Percentiles rank a stretch among this genome's conserved stretches.
Conservation (phyloP, 2,797 vertebrate genomes). For the Sphenodon punctatus region DNA sequence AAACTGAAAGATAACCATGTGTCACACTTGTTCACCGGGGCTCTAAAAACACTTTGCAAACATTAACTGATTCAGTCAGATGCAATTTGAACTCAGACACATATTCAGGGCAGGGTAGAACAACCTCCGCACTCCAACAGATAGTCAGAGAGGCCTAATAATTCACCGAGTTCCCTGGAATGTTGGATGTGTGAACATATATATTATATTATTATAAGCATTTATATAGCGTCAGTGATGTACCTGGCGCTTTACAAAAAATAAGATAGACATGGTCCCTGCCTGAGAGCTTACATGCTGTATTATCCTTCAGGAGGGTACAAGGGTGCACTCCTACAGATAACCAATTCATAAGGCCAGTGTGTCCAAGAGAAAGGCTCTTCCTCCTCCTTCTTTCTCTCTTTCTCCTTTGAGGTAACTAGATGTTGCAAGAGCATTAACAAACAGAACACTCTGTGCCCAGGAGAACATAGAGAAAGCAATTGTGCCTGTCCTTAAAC, state of each 20-base stretch:
- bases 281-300: rapidly evolving
- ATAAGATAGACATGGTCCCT: no score
- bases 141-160: not conserved
- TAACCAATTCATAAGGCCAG: not conserved
- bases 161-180: not conserved
- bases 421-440: not conserved
- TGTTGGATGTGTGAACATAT: no score
- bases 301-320: not conserved
- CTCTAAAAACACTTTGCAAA: conserved; percentile 5
- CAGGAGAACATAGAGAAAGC: not conserved
- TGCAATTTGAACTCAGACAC: no score
- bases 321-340: rapidly evolving
- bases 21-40: conserved; percentile 26
- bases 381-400: not conserved
- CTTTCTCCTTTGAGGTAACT: not conserved
- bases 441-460: not conserved
- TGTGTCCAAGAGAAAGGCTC: not conserved
- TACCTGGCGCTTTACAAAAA: no score
- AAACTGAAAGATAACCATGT: conserved; percentile 7
- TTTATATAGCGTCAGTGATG: no score
- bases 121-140: not conserved
- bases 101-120: no score
- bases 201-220: no score
- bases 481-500: not conserved
- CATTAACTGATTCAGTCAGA: rapidly evolving